These are phyloP conservation scores for mouse (Mus musculus) DNA, from an alignment of 2,113 vertebrate species.

Conservation along the genomic window DNA sequence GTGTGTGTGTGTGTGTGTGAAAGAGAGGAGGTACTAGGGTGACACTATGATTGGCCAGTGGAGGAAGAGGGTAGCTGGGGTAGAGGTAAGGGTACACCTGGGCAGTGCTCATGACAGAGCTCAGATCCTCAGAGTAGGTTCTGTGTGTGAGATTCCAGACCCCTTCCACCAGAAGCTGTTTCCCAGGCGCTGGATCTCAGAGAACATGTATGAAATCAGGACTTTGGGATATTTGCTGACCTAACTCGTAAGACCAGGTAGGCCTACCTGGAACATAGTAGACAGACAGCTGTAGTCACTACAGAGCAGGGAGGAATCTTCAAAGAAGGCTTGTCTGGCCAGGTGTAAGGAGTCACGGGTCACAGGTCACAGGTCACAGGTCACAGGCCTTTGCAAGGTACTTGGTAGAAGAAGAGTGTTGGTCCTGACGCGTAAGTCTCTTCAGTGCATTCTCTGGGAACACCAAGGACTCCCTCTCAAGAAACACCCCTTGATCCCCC, in stretches of 20 bases:
- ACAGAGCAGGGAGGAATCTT: background rate
- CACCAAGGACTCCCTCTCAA: background rate
- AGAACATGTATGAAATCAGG: background rate
- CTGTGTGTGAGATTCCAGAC: constrained; percentile 32
- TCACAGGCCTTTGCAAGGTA: background rate
- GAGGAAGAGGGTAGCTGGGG: background rate
- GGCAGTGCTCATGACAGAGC: background rate
- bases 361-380: background rate
- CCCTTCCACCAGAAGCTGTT: background rate
- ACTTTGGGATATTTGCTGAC: background rate
- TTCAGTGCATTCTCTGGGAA: background rate
- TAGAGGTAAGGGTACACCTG: background rate
- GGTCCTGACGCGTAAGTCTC: background rate
- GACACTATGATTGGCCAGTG: background rate
- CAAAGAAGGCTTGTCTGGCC: background rate
- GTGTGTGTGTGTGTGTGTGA: background rate
- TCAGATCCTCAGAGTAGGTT: background rate
- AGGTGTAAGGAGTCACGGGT: background rate
- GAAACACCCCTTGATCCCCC: background rate
- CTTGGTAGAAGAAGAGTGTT: background rate
- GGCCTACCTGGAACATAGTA: background rate
- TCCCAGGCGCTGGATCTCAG: background rate
- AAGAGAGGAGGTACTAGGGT: background rate
- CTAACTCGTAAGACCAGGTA: background rate
- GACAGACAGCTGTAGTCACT: background rate